Base-by-base conservation (phyloP, 2,888 invertebrate genomes). In the Coleophora deauratella region DNA sequence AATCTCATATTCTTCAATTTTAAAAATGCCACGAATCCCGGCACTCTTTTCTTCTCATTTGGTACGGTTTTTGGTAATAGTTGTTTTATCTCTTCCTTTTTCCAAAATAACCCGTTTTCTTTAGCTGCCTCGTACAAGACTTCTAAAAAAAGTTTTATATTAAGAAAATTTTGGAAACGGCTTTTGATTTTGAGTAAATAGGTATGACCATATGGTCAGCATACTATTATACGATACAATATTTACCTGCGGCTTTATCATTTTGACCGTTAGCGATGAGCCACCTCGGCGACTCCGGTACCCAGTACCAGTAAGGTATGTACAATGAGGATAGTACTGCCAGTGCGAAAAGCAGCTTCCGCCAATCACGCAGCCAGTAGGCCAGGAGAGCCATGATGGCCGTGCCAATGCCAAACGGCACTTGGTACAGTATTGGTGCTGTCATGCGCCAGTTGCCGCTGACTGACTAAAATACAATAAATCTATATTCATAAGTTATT, bases 241-340 rank as follows among this genome's bases (percentile, higher is more conserved):
- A 44, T 43, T 72, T 72, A 75, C 75, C 66, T 9, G 81, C 55
- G 14, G 89, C 89, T 61, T 86, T 70, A 27, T 86, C 70, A 31
- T 66, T 75, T 54, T 73, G 72, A 2, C 88, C 88, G 12, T 82
- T 85, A 9, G 88, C 88, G 41, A 90, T 52, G 27, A 90, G 65
- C 90, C 91, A 91, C 45, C 89, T 70, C 1, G 90, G 90, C 1
- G 90, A 90, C 66, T 91, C 91, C 0, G 88, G 86, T 52, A 90
- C 61, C 35, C 79, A 69, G 71, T 87, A 79, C 69, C 74, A 76
- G 54, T 77, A 82, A 1, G 72, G 45, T 27, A 89, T 63, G 50
- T 71, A 89, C 1, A 87, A 35, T n/a, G 81, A 69, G 13, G 88
- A 88, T 12, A 89, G 51, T 2, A 74, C 48, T 1, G 89, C 87